Evolutionary conservation across 2,888 invertebrate genomes (phyloP).

Genomic region (Tanytarsus gracilentus): DNA sequence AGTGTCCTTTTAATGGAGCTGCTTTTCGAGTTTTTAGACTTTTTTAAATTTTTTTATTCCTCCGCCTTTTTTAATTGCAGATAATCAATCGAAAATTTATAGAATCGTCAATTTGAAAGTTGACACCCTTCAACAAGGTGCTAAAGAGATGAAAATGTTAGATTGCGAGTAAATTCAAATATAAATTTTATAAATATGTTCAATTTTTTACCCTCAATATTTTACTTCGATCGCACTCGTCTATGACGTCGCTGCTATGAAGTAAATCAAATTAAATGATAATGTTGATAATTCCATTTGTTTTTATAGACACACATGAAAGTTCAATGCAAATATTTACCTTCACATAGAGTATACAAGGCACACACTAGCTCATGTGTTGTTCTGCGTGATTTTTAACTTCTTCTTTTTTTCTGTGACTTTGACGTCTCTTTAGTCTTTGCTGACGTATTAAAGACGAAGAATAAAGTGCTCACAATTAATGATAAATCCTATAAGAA

Average conservation of each 20-base stretch:
- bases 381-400: not conserved
- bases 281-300: conserved; percentile 24
- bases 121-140: no score
- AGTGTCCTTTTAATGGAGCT: conserved; percentile 10
- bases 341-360: not conserved
- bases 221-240: not conserved
- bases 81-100: no score
- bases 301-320: conserved; percentile 16
- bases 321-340: conserved; percentile 19
- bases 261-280: conserved; percentile 25
- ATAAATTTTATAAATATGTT: no score
- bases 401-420: not conserved
- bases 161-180: no score
- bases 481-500: no score
- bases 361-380: not conserved
- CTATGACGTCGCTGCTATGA: not conserved
- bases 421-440: no score
- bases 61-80: no score
- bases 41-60: not conserved
- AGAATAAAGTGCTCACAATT: no score
- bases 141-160: no score
- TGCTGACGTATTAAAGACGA: no score
- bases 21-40: not conserved
- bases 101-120: no score
- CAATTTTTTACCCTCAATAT: no score